Evolutionary conservation across 2,113 vertebrate species (phyloP), one percentile per base, ranked within the genome.

Genomic region (Falcunculus frontatus): DNA sequence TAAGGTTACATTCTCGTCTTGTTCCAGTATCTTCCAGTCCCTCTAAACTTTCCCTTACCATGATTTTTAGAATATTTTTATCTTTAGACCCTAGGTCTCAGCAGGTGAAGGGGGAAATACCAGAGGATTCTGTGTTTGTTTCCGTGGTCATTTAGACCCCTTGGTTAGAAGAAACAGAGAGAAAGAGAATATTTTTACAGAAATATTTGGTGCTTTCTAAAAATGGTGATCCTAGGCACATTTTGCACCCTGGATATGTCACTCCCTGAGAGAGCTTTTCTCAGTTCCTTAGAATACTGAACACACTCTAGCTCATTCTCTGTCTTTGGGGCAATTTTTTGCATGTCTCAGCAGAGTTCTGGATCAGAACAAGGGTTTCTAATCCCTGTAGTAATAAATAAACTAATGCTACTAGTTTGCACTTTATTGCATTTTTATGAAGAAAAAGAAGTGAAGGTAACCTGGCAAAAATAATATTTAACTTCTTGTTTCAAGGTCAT

Each of bases 1-100:
- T 3, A 2, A 4, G 27, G 5, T 50, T 64, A 13, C 16, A 46
- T 6, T 2, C 4, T 35, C 26, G 2, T 39, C 11, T 47, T 59
- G 56, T 62, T 14, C 17, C 29, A 26, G 7, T 52, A 75, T 64
- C 19, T 35, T 75, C 15, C 27, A 35, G 3, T 17, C 19, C 4
- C 30, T 67, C 39, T 68, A 64, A 87, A 55, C 4, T 23, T 79
- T 35, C 7, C 23, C 32, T 84, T 10, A 16, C 10, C 3, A 18
- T 33, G 25, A 60, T 46, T 92, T 74, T 57, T 35, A 62, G 25
- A 67, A 11, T 33, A 57, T 46, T 74, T 92, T 74, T 81, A 4
- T 47, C 25, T 81, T 83, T 41, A 72, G 7, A 57, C 1, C 6
- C 4, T 39, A 27, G 8, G 10, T 74, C 27, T 47, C 35, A 78